Conservation (phyloP, 2,113 vertebrate species). For the Poeciliopsis occidentalis region DNA sequence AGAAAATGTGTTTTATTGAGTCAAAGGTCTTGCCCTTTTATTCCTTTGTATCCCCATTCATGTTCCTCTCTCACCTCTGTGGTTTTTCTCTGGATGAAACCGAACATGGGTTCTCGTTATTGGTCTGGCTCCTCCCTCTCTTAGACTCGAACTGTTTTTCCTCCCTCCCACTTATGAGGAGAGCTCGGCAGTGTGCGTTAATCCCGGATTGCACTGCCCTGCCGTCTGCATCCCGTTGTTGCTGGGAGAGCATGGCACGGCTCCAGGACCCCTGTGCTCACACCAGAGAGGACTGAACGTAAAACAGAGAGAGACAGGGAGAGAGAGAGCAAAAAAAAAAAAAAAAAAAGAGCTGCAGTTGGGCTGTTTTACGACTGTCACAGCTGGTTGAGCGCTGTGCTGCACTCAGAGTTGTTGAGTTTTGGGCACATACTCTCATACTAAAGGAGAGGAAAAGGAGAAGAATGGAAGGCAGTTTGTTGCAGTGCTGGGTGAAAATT, state of each 20-base stretch:
- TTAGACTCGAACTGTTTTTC: constrained; percentile 53
- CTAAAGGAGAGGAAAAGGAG: constrained; percentile 23
- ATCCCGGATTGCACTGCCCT: constrained; percentile 75
- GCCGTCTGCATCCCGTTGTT: constrained; percentile 72
- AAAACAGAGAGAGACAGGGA: constrained; percentile 24
- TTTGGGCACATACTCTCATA: constrained; percentile 43
- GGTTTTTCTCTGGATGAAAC: constrained; percentile 49
- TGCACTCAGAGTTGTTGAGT: constrained; percentile 51
- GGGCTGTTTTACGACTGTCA: constrained; percentile 51
- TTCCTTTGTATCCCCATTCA: constrained; percentile 14
- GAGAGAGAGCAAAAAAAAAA: constrained; percentile 12
- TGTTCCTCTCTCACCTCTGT: constrained; percentile 20
- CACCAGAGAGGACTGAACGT: constrained; percentile 59
- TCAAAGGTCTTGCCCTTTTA: constrained; percentile 24
- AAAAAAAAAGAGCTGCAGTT: constrained; percentile 38
- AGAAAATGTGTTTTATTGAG: constrained; percentile 1
- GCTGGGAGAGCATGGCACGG: constrained; percentile 71
- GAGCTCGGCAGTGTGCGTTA: constrained; percentile 68
- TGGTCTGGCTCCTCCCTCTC: constrained; percentile 67
- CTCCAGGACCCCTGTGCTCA: constrained; percentile 72
- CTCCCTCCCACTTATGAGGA: constrained; percentile 60
- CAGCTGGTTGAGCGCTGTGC: constrained; percentile 44
- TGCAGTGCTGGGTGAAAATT: constrained; percentile 48
- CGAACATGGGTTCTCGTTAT: constrained; percentile 65
- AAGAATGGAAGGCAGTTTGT: constrained; percentile 54